These are phyloP conservation scores for Silurus lanzhouensis DNA, from an alignment of 2,797 vertebrate genomes.

Conservation along the genomic window DNA sequence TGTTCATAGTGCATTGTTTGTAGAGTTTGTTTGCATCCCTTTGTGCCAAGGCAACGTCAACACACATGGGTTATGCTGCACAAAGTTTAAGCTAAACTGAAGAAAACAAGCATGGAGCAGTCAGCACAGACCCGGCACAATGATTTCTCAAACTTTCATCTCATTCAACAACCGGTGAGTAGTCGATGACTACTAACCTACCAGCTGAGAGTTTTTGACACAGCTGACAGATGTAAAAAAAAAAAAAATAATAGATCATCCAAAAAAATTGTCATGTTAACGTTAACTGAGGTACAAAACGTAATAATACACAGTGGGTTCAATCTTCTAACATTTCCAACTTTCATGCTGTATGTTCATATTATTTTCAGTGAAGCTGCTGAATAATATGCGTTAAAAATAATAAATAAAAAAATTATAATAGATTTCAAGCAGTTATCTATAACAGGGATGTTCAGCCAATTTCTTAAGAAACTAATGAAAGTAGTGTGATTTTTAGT, in stretches of 20 bases:
- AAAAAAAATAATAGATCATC: background rate
- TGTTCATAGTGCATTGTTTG: background rate
- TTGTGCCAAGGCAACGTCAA: constrained; percentile 25
- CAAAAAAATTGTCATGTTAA: background rate
- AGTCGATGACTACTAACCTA: background rate
- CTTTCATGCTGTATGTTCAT: background rate
- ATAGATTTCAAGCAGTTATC: background rate
- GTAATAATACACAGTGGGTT: background rate
- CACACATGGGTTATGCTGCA: background rate
- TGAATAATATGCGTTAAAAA: background rate
- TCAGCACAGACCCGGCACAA: constrained; percentile 39
- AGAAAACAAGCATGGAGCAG: constrained; percentile 22
- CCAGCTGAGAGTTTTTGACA: background rate
- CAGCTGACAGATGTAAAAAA: background rate
- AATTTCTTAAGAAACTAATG: background rate
- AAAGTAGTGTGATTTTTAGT: background rate
- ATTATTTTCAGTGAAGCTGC: background rate
- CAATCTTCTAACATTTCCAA: background rate
- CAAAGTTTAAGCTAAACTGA: background rate
- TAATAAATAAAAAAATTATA: background rate
- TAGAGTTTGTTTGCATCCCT: constrained; percentile 23
- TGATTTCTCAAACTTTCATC: constrained; percentile 49
- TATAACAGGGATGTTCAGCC: background rate
- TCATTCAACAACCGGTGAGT: constrained; percentile 60
- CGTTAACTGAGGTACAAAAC: background rate